Percentiles rank a stretch among this genome's conserved stretches.
phyloP scores from a whole-genome alignment of 2,888 invertebrate genomes.

The Uloborus plumipes region DNA sequence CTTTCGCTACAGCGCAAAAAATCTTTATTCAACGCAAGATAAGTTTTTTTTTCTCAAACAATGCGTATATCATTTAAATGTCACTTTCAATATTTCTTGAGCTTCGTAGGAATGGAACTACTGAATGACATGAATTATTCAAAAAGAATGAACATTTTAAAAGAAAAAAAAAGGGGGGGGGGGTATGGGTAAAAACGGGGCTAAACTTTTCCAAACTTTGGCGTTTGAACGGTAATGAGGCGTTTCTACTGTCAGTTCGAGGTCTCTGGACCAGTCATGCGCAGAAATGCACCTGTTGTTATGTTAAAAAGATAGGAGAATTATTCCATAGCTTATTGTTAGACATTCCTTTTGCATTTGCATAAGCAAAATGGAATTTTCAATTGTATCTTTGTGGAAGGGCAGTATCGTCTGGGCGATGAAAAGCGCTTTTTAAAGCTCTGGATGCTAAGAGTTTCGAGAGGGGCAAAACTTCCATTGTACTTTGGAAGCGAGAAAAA shows the following conservation, averaged over 20 bases:
- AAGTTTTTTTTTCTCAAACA: too few relatives aligned
- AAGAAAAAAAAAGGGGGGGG: background rate
- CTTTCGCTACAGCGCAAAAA: too few relatives aligned
- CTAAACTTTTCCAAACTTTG: slow-evolving; percentile 4
- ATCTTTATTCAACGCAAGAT: too few relatives aligned
- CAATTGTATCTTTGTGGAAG: slow-evolving; percentile 16
- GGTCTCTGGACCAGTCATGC: background rate
- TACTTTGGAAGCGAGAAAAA: too few relatives aligned
- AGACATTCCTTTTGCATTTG: slow-evolving; percentile 6
- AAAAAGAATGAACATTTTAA: background rate
- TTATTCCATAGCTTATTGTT: slow-evolving; percentile 3
- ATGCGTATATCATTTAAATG: background rate
- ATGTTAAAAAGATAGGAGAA: slow-evolving; percentile 16
- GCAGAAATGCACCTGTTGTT: slow-evolving; percentile 23
- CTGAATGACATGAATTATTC: slow-evolving; percentile 2
- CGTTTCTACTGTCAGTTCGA: slow-evolving; percentile 12
- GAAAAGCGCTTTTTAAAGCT: background rate
- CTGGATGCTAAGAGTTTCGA: too few relatives aligned
- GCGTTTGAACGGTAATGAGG: slow-evolving; percentile 21
- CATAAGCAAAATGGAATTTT: slow-evolving; percentile 20
- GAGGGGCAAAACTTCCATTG: too few relatives aligned
- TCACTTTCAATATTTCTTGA: slow-evolving; percentile 5
- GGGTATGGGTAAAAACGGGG: background rate
- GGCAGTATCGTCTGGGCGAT: background rate
- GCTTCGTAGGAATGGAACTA: background rate